Percentiles rank a stretch among this genome's conserved stretches.
Evolutionary conservation across 2,888 invertebrate genomes (phyloP).

Genomic region (Ophioninae sp.): DNA sequence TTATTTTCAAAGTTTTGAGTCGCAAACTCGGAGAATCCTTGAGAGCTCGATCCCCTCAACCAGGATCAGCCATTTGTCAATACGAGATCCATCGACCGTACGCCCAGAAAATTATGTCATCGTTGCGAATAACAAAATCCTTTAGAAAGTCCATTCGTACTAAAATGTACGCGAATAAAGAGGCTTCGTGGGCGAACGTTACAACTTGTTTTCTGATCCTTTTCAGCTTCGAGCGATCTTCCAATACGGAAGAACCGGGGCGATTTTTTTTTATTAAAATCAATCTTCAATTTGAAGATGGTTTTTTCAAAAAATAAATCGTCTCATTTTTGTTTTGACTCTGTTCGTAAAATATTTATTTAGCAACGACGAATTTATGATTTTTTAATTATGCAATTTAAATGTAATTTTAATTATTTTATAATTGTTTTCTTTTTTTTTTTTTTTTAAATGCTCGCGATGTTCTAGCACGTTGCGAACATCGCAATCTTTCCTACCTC

Average conservation of each 20-base stretch:
- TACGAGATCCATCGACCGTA: conserved; percentile 13
- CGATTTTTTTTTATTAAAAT: too few relatives aligned
- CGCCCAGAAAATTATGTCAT: conserved; percentile 40
- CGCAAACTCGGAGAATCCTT: conserved; percentile 44
- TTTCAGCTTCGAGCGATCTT: conserved; percentile 15
- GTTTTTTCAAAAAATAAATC: too few relatives aligned
- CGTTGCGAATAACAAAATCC: conserved; percentile 18
- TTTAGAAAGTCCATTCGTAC: conserved; percentile 23
- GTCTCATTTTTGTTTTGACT: too few relatives aligned
- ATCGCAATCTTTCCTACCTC: too few relatives aligned
- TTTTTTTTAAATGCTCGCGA: too few relatives aligned
- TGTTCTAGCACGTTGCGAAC: conserved; percentile 47
- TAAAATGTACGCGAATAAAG: not conserved
- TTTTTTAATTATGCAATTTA: too few relatives aligned
- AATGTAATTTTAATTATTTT: too few relatives aligned
- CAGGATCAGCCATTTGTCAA: conserved; percentile 24
- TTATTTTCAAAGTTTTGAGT: conserved; percentile 7
- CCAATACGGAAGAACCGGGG: conserved; percentile 2
- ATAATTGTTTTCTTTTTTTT: too few relatives aligned
- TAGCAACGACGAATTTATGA: too few relatives aligned
- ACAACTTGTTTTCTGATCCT: conserved; percentile 11
- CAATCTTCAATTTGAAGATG: too few relatives aligned
- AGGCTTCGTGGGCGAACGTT: conserved; percentile 8
- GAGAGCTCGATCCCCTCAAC: too few relatives aligned
- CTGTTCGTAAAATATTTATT: too few relatives aligned